Conservation (phyloP, 1,140 invertebrate species). For the Penaeus japonicus region DNA sequence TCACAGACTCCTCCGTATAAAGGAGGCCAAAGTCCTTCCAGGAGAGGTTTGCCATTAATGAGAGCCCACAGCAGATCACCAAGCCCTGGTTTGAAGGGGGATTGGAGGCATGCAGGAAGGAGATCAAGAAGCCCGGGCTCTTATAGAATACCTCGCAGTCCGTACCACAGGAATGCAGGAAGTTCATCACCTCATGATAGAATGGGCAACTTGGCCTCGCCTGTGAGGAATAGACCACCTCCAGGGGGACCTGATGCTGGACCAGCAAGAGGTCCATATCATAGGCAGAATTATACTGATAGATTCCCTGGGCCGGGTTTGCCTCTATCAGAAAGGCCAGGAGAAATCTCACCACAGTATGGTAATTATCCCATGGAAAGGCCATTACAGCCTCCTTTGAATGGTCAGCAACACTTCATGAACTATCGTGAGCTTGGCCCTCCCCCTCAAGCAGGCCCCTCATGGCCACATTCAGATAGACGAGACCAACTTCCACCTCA, state of each 20-base stretch:
- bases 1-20: slow-evolving; percentile 15
- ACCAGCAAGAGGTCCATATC: slow-evolving; percentile 16
- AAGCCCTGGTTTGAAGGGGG: slow-evolving; percentile 29
- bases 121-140: slow-evolving; percentile 16
- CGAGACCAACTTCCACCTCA: slow-evolving; percentile 35
- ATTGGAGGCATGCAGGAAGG: slow-evolving; percentile 15
- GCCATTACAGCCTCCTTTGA: slow-evolving; percentile 23
- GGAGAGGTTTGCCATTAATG: slow-evolving; percentile 14
- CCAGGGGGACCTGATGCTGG: not conserved
- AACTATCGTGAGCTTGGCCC: slow-evolving; percentile 15
- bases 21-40: not conserved
- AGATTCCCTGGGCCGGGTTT: not conserved
- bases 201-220: not conserved
- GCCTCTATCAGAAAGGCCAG: slow-evolving; percentile 14
- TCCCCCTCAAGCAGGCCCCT: not conserved
- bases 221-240: not conserved
- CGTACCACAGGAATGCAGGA: slow-evolving; percentile 21
- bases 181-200: slow-evolving; percentile 33
- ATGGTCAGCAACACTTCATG: slow-evolving; percentile 28
- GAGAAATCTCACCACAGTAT: slow-evolving; percentile 19
- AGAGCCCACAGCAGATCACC: slow-evolving; percentile 30
- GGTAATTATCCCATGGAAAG: slow-evolving; percentile 1
- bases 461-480: slow-evolving; percentile 15
- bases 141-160: slow-evolving; percentile 31
- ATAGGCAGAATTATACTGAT: not conserved